Base-by-base conservation (phyloP, 2,888 invertebrate genomes). In the Eupithecia centaureata region DNA sequence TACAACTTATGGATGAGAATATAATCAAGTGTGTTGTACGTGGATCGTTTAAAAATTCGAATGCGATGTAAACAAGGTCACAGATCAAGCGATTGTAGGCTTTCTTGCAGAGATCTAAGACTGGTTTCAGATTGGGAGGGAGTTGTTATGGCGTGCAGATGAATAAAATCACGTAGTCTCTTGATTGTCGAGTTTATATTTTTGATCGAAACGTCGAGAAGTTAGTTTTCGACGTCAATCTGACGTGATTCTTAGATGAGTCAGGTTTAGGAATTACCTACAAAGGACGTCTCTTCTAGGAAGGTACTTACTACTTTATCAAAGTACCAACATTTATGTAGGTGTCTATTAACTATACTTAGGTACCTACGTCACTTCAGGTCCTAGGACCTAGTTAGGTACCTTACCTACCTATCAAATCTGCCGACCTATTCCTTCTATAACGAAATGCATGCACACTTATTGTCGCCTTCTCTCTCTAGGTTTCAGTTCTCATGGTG, bases 1-100 rank as follows among this genome's bases (percentile, higher is more conserved):
- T 27, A 5, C 1, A 1, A 10, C 7, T 15, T 38, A 60, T 28
- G n/a, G 47, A 30, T 30, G 5, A 30, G 28, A 47, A 47, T 61
- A 27, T 5, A 52, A 15, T 47, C 47, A 22, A 47, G 47, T 22
- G n/a, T 47, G 47, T 12, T 22, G 47, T 22, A 47, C 22, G 22
- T 47, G 22, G 12, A 22, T 47, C 47, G 47, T 47, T 47, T 47
- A 12, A 3, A 47, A 47, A 47, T 47, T 47, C 0, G 47, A 22
- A 22, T 52, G 52, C 52, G 52, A 52, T 52, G 52, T 52, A 52
- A 52, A 52, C 52, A 52, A 52, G 27, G 15, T 52, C 15, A 15
- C 7, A 22, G 52, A 27, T 52, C 51, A 52, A 27, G 27, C 52
- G 15, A 52, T 52, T 52, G 52, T 27, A 27, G 15, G 52, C 52